A percentile compares a stretch with the other conserved stretches of the same genome.
Conservation (phyloP, 2,797 vertebrate genomes). For the Pseudomugil gertrudae region DNA sequence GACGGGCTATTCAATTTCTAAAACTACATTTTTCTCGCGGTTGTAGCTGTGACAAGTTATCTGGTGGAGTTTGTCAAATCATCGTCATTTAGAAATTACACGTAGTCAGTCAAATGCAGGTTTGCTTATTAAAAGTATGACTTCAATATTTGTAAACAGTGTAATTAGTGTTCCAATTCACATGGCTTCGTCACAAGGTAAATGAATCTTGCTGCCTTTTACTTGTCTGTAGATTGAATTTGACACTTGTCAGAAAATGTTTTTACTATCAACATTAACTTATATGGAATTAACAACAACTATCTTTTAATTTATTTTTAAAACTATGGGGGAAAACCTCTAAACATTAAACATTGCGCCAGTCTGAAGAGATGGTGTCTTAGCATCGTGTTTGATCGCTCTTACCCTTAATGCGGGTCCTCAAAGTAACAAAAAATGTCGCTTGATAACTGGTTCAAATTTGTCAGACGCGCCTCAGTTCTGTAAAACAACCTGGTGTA, state of each 20-base stretch:
- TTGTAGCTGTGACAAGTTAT: conserved; percentile 12
- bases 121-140: background rate
- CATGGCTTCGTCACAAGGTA: conserved; percentile 25
- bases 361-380: conserved; percentile 11
- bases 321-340: background rate
- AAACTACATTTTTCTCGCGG: conserved; percentile 12
- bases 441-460: background rate
- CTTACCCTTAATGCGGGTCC: conserved; percentile 44
- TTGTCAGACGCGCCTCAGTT: background rate
- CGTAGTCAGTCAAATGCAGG: background rate
- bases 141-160: conserved; percentile 68
- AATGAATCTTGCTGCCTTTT: conserved; percentile 33
- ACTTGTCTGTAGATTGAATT: conserved; percentile 9
- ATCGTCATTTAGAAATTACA: conserved; percentile 4
- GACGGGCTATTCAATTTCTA: conserved; percentile 4
- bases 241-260: conserved; percentile 2
- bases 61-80: conserved; percentile 18
- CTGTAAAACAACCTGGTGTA: too few species aligned
- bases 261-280: background rate
- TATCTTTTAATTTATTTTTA: background rate
- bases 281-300: background rate
- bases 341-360: background rate
- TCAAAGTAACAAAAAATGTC: conserved; percentile 6
- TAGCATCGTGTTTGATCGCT: conserved; percentile 61
- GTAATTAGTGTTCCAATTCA: conserved; percentile 34